These are phyloP conservation scores for Sarcoramphus papa DNA, from an alignment of 2,797 vertebrate species.

Conservation along the genomic window DNA sequence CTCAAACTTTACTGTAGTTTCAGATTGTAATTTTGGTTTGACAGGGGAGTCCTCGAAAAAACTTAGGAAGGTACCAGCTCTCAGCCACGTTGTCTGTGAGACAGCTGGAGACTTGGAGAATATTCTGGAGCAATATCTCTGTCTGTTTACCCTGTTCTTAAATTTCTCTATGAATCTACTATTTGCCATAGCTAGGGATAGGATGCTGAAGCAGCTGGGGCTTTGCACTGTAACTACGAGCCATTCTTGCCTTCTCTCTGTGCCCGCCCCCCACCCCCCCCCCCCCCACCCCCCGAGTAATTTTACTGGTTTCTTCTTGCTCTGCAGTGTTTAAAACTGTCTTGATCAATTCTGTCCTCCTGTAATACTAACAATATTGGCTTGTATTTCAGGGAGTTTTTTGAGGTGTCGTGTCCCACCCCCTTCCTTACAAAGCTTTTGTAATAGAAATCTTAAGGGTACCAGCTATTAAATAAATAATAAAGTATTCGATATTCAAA, in stretches of 20 bases:
- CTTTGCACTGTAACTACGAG: neutral
- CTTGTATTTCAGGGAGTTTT: neutral
- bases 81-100: neutral
- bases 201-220: neutral
- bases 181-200: neutral
- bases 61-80: accelerated
- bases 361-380: neutral
- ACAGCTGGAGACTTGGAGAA: neutral
- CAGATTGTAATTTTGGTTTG: neutral
- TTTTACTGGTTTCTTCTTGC: neutral
- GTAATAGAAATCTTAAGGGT: neutral
- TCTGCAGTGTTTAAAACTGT: neutral
- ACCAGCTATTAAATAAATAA: neutral
- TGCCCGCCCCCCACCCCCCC: no score
- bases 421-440: neutral
- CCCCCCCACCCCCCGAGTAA: no score
- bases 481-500: neutral
- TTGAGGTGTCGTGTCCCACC: neutral
- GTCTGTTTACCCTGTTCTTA: neutral
- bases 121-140: neutral
- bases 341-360: neutral
- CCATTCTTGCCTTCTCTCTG: neutral
- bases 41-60: neutral
- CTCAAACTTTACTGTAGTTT: neutral
- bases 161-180: neutral